These are phyloP conservation scores for Drosophila punjabiensis DNA, from an alignment of 1,140 invertebrate species.

Conservation along the genomic window DNA sequence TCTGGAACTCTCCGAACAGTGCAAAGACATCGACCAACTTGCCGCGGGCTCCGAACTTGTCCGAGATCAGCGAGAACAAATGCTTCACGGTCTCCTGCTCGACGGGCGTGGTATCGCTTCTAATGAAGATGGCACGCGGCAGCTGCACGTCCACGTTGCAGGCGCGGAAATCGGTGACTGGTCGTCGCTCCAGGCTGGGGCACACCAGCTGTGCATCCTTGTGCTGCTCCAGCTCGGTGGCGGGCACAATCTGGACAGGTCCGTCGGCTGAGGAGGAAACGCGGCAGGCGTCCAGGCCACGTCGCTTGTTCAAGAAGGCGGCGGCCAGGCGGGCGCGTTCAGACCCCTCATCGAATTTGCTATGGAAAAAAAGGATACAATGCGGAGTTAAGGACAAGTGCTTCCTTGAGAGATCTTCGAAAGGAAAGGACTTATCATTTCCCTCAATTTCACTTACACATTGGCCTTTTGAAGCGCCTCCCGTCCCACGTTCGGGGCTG, in stretches of 20 bases:
- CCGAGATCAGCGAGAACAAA: constrained; percentile 73
- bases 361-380: neutral
- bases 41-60: constrained; percentile 70
- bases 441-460: constrained; percentile 61
- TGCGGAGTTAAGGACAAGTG: neutral
- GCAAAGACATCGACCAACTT: constrained; percentile 80
- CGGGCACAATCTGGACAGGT: constrained; percentile 62
- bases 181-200: constrained; percentile 58
- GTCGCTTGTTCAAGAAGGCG: constrained; percentile 70
- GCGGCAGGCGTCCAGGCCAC: constrained; percentile 59
- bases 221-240: constrained; percentile 65
- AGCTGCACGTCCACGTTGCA: constrained; percentile 79
- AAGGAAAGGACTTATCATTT: no score
- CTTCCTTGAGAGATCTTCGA: neutral
- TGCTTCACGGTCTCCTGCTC: constrained; percentile 80
- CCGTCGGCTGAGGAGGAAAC: constrained; percentile 42
- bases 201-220: constrained; percentile 78
- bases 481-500: constrained; percentile 50
- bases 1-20: constrained; percentile 70
- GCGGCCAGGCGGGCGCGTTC: constrained; percentile 60
- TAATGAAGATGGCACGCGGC: constrained; percentile 68
- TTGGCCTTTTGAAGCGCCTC: constrained; percentile 61
- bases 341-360: constrained; percentile 64
- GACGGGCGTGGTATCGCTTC: constrained; percentile 53
- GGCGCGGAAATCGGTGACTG: constrained; percentile 64